These are phyloP conservation scores for Trachelus iudaicus DNA, from an alignment of 2,888 invertebrate genomes.

Conservation along the genomic window DNA sequence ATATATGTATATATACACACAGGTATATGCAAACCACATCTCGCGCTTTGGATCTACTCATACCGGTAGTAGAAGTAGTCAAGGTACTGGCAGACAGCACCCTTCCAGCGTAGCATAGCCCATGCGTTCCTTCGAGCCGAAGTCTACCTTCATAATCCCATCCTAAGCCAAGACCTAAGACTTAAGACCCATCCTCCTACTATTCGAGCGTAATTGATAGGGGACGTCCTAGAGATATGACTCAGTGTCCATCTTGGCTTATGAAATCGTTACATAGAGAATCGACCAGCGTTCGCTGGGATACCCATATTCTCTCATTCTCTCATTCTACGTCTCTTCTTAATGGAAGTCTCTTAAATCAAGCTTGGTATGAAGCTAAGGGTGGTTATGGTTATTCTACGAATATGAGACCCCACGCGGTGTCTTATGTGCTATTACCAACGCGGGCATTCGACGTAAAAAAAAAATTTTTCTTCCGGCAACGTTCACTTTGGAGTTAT, in stretches of 20 bases:
- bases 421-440: neutral
- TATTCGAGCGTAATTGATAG: conserved; percentile 22
- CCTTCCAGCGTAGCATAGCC: neutral
- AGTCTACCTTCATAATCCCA: conserved; percentile 23
- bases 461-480: neutral
- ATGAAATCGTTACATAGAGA: conserved; percentile 17
- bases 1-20: neutral
- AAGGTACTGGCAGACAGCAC: neutral
- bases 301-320: neutral
- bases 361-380: neutral
- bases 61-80: neutral
- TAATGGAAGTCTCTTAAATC: neutral
- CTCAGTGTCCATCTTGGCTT: conserved; percentile 17
- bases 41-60: neutral
- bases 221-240: conserved; percentile 14
- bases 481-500: neutral
- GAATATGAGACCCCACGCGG: neutral
- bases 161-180: conserved; percentile 20
- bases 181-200: conserved; percentile 14
- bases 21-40: neutral
- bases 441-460: neutral
- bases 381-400: neutral
- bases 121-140: conserved; percentile 3
- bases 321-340: neutral
- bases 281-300: conserved; percentile 7